Base-by-base conservation (phyloP, 1,140 invertebrate genomes). In the Pseudachorutes palmiensis region DNA sequence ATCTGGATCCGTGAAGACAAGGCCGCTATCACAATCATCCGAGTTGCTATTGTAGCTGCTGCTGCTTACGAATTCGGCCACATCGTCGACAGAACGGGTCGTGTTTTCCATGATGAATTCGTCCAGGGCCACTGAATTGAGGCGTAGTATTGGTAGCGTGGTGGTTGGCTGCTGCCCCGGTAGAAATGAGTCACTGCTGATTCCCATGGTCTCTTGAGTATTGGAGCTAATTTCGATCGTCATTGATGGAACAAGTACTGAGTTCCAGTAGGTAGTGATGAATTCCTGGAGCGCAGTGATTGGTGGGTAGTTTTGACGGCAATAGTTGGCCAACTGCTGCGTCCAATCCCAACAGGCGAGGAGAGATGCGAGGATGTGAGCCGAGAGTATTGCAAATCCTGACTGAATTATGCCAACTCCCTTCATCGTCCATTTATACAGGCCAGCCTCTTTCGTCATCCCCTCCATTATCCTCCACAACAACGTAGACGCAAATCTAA, bases 181-280 rank as follows among this genome's bases (percentile, higher is more conserved):
- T 26, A 16, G 51, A 22, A 12, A 33, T 28, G n/a, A 63, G 24
- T 61, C 29, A 19, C 28, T 22, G 12, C 2, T 22, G 41, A 55
- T 32, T 58, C n/a, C 60, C 9, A 30, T 30, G 12, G 29, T 28
- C 48, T 62, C 62, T 31, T 9, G 31, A 22, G 28, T 59, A 9
- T 36, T 58, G 22, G 64, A 31, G 31, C 41, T 26, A 32, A 61
- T 62, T 62, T 70, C 65, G 30, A 70, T 67, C n/a, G 69, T 70
- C 69, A 70, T 70, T 61, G 59, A 28, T 32, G 59, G 16, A 24
- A 14, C 5, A 16, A 61, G 19, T 19, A 16, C 5, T 14, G n/a
- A n/a, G n/a, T 61, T 31, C 59, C 59, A 61, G 30, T 9, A 5
- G 51, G 12, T 12, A 12, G 3, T 9, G 3, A 55, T 5, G 51